Evolutionary conservation across 2,797 vertebrate species (phyloP), one percentile per base, ranked within the genome.

Genomic region (Spatula versicolor): DNA sequence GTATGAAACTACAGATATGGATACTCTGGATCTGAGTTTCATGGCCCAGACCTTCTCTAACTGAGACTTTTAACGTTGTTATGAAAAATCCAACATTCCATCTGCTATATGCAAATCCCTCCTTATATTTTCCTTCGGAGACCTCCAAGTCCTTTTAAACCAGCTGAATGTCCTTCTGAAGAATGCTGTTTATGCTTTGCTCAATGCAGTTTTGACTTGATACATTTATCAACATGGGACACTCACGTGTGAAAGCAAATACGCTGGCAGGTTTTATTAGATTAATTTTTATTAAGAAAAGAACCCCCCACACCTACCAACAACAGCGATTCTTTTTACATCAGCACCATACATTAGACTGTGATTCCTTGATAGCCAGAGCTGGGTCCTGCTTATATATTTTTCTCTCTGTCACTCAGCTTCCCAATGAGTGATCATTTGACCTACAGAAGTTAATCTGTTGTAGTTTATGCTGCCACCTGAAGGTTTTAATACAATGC

Each of bases 91-190:
- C 92, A 68, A 16, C 90, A 89, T 91, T 95, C 90, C 93, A 71
- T 80, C 83, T 87, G 81, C 43, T 74, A 0, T 4, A 71, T 87
- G 86, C 90, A 92, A 95, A 95, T 90, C 75, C 78, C 60, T 71
- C 88, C 43, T 84, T 92, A 31, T 83, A 83, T 94, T 93, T 95
- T 79, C 77, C 63, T 94, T 95, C 1, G 2, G 94, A 94, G 94
- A 95, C 74, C 92, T 82, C 80, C 74, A 31, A 88, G 26, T 7
- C 48, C 90, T 90, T 90, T 55, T 94, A 95, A 96, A 95, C 39
- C 67, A 33, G 78, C 23, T 33, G n/a, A 94, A 71, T 52, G 84
- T 45, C 81, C 92, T 90, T 88, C 88, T 52, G 72, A 93, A 77
- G 92, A 93, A 95, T 73, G 60, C 74, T 88, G 80, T 73, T 95